phyloP scores from a whole-genome alignment of 2,888 invertebrate species.

The Polietes domitor region DNA sequence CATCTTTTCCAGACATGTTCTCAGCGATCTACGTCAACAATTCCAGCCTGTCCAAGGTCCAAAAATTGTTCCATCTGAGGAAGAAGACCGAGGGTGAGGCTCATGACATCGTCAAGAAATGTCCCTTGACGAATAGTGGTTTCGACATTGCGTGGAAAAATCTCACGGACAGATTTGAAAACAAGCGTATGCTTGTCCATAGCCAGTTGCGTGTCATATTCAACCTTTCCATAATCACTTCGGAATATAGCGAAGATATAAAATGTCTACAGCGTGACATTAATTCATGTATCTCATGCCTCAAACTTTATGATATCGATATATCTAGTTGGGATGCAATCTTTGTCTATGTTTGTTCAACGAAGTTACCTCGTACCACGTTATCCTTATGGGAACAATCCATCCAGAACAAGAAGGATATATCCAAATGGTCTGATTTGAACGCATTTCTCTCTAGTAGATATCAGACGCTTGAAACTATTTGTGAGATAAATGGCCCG shows the following conservation, averaged over 20 bases:
- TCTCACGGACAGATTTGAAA: too few relatives aligned
- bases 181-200: too few relatives aligned
- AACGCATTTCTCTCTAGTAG: neutral
- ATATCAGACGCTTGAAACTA: slow-evolving; percentile 8
- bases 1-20: neutral
- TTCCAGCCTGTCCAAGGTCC: neutral
- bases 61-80: slow-evolving; percentile 16
- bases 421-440: neutral
- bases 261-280: slow-evolving; percentile 39
- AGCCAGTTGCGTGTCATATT: too few relatives aligned
- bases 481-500: neutral
- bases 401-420: neutral
- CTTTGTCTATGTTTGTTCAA: slow-evolving; percentile 30
- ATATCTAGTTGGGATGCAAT: slow-evolving; percentile 41
- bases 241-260: slow-evolving; percentile 13
- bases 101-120: slow-evolving; percentile 11
- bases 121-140: slow-evolving; percentile 1
- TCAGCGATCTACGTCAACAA: too few relatives aligned
- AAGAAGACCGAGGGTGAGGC: slow-evolving; percentile 21
- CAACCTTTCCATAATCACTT: neutral
- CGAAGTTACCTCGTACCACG: neutral
- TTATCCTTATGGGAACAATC: slow-evolving; percentile 35
- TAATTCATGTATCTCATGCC: slow-evolving; percentile 19
- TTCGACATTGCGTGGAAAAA: slow-evolving; percentile 27
- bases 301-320: neutral